These are phyloP conservation scores for Spermophilus dauricus DNA, from an alignment of 2,113 vertebrate species.

Conservation along the genomic window DNA sequence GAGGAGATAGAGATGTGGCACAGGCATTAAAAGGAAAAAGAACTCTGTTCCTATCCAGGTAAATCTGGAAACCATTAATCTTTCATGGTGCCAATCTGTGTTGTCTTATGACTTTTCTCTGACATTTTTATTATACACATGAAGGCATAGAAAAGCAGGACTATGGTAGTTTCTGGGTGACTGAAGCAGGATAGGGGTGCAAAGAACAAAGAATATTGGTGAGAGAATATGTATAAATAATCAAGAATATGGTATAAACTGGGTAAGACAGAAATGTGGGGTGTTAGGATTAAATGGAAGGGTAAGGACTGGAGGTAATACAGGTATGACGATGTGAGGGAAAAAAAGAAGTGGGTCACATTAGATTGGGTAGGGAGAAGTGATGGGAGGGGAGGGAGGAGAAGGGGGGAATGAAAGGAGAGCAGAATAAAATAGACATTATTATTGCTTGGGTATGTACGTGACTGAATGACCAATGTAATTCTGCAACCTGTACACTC, in stretches of 20 bases:
- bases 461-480: too few relatives aligned
- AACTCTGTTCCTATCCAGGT: background rate
- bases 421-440: too few relatives aligned
- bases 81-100: background rate
- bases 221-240: background rate
- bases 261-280: background rate
- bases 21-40: background rate
- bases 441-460: too few relatives aligned
- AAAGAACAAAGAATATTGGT: background rate
- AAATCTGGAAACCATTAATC: background rate
- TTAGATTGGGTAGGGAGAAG: too few relatives aligned
- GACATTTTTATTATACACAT: background rate
- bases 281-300: slow-evolving; percentile 20
- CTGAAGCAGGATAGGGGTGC: background rate
- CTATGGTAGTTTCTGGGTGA: background rate
- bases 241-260: background rate
- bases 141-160: background rate
- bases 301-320: background rate
- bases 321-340: too few relatives aligned
- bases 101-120: background rate
- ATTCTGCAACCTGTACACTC: too few relatives aligned
- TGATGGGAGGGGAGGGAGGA: too few relatives aligned
- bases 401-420: too few relatives aligned
- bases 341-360: too few relatives aligned
- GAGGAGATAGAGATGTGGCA: background rate